Evolutionary conservation across 2,797 vertebrate species (phyloP).

Genomic region (Aulostomus chinensis): DNA sequence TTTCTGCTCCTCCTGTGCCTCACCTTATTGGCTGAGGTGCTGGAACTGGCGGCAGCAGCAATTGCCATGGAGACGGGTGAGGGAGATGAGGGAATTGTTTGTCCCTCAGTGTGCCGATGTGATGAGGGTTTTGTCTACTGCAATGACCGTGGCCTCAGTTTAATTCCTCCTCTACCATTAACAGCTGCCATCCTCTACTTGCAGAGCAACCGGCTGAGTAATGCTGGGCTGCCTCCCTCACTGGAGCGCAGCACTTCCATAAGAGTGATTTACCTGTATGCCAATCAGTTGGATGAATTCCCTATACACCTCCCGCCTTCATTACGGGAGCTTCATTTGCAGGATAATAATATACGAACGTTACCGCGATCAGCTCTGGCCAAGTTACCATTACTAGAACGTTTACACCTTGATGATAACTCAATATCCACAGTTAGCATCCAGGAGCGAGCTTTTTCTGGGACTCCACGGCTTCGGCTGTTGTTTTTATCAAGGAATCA

Average conservation of each 20-base stretch:
- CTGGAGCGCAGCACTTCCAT: slow-evolving; percentile 83
- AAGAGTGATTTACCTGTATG: slow-evolving; percentile 92
- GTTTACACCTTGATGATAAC: slow-evolving; percentile 95
- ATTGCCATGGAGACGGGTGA: slow-evolving; percentile 81
- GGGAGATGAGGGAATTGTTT: slow-evolving; percentile 81
- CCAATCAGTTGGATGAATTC: slow-evolving; percentile 92
- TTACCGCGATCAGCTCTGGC: slow-evolving; percentile 87
- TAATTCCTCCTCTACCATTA: slow-evolving; percentile 88
- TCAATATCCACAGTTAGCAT: slow-evolving; percentile 96
- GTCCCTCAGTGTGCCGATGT: slow-evolving; percentile 92
- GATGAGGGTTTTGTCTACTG: slow-evolving; percentile 94
- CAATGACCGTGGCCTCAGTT: slow-evolving; percentile 91
- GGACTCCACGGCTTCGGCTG: slow-evolving; percentile 85
- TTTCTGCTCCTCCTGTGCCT: slow-evolving; percentile 90
- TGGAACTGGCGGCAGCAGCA: slow-evolving; percentile 84
- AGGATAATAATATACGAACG: slow-evolving; percentile 94
- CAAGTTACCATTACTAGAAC: slow-evolving; percentile 89
- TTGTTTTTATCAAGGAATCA: slow-evolving; percentile 94
- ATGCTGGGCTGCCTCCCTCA: slow-evolving; percentile 86
- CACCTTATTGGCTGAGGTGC: slow-evolving; percentile 88
- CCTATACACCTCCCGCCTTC: slow-evolving; percentile 89
- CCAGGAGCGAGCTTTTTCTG: slow-evolving; percentile 93
- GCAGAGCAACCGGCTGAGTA: slow-evolving; percentile 95
- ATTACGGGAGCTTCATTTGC: slow-evolving; percentile 92
- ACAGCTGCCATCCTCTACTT: slow-evolving; percentile 94